Evolutionary conservation across 2,797 vertebrate genomes (phyloP).

Genomic region (Babyrousa celebensis): DNA sequence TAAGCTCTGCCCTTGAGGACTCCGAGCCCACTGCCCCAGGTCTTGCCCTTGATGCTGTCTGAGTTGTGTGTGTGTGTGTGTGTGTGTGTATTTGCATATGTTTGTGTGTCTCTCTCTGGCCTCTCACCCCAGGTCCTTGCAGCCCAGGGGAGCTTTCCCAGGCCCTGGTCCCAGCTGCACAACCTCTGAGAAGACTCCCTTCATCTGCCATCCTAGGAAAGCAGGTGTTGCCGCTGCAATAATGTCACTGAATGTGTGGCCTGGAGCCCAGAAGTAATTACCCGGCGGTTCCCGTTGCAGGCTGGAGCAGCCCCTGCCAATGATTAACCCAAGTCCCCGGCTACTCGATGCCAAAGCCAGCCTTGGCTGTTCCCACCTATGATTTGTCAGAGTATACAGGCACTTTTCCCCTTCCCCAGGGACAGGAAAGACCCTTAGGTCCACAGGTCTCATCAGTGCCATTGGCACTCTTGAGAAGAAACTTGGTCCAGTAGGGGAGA

Average conservation of each 20-base stretch:
- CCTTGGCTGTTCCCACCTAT: slow-evolving; percentile 12
- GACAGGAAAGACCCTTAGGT: slow-evolving; percentile 6
- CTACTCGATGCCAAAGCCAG: background rate
- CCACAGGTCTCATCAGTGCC: background rate
- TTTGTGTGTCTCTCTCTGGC: background rate
- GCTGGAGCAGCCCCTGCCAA: slow-evolving; percentile 72
- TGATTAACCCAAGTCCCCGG: slow-evolving; percentile 71
- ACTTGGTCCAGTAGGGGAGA: background rate
- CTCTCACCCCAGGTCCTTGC: background rate
- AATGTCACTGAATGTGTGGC: slow-evolving; percentile 77
- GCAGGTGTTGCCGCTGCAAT: slow-evolving; percentile 67
- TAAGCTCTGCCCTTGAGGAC: background rate
- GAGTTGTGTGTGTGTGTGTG: background rate
- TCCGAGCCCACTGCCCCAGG: too few relatives aligned
- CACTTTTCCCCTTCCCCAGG: background rate
- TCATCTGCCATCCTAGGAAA: slow-evolving; percentile 10
- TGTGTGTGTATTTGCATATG: background rate
- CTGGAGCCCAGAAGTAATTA: slow-evolving; percentile 86
- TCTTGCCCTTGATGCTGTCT: background rate
- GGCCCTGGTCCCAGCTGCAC: background rate
- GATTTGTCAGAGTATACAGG: background rate
- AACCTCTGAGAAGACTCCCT: slow-evolving; percentile 9
- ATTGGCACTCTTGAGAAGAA: background rate
- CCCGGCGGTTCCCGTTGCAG: slow-evolving; percentile 67
- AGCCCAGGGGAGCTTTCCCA: background rate